Evolutionary conservation across 1,140 invertebrate species (phyloP).

Genomic region (Drosophila virilis): DNA sequence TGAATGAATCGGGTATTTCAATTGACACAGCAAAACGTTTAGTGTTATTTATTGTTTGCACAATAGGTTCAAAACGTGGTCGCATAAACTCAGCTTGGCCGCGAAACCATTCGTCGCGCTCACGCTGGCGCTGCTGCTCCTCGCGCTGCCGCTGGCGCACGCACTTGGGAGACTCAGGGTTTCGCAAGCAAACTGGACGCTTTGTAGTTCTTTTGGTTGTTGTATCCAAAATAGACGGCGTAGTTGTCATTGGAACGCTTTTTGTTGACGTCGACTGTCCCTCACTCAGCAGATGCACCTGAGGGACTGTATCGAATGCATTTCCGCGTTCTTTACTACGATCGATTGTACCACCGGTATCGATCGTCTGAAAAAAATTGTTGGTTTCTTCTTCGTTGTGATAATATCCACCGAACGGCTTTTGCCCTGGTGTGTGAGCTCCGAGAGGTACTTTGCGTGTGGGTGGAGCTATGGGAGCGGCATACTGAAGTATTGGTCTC

Average conservation of each 20-base stretch:
- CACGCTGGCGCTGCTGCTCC: slow-evolving; percentile 69
- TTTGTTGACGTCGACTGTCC: slow-evolving; percentile 20
- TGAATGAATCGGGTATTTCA: slow-evolving; percentile 78
- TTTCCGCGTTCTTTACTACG: slow-evolving; percentile 34
- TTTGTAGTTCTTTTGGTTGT: slow-evolving; percentile 59
- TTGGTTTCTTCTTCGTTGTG: slow-evolving; percentile 59
- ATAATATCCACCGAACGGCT: slow-evolving; percentile 68
- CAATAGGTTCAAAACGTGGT: slow-evolving; percentile 67
- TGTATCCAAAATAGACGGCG: slow-evolving; percentile 31
- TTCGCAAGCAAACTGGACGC: slow-evolving; percentile 65
- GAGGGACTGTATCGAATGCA: slow-evolving; percentile 57
- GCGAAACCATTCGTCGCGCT: slow-evolving; percentile 74
- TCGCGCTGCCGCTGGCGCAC: slow-evolving; percentile 70
- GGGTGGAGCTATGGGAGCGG: slow-evolving; percentile 72
- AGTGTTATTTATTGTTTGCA: slow-evolving; percentile 77
- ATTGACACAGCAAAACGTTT: slow-evolving; percentile 76
- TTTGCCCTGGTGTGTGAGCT: slow-evolving; percentile 45
- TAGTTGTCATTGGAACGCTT: slow-evolving; percentile 22
- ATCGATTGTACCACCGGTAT: slow-evolving; percentile 10
- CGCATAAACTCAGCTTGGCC: slow-evolving; percentile 67
- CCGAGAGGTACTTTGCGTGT: slow-evolving; percentile 55
- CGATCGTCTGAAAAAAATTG: slow-evolving; percentile 43
- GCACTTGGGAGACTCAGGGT: slow-evolving; percentile 74
- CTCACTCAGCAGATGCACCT: slow-evolving; percentile 73
- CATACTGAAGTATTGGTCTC: slow-evolving; percentile 69